Base-by-base conservation (phyloP, 2,113 vertebrate genomes). In the Chascanopsetta lugubris region DNA sequence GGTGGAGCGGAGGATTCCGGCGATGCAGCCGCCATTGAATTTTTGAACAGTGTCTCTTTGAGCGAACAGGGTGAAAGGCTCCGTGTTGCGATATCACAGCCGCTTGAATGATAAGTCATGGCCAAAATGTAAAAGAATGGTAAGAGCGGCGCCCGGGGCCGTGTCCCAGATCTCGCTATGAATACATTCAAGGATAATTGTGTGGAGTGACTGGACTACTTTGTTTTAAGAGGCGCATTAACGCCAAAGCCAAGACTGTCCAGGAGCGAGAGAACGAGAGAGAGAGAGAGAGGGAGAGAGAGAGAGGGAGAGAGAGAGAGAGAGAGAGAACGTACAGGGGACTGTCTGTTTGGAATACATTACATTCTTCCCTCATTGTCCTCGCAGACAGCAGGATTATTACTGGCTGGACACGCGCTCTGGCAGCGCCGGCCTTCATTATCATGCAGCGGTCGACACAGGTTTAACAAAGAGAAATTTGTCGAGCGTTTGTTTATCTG, bases 381-480 rank as follows among this genome's bases (percentile, higher is more conserved):
- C 82, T 69, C 69, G 51, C 72, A 71, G 83, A 85, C 76, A 80
- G 74, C 60, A 84, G 77, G 65, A 83, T 86, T 82, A 86, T 86
- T 85, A 87, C 83, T 76, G 86, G 86, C 86, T 61, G 85, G 79
- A 83, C 82, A 77, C 74, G 67, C 18, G 69, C 77, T 59, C 81
- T 75, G 83, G 80, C 80, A 79, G 77, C 77, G 72, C 63, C 67
- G 34, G 54, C 61, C 79, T 67, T 85, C 88, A 83, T 88, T 88
- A 86, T 83, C 65, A 86, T 87, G 83, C 81, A 71, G 72, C 82
- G 21, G 69, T 70, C 69, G 49, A 84, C 75, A 84, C 80, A 88
- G 88, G 88, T 87, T 84, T 84, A 77, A 88, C 84, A 85, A 87
- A 85, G 86, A 87, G 82, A 82, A 86, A 86, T 83, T 71, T 86